A percentile compares a stretch with the other conserved stretches of the same genome.
These are phyloP conservation scores for Caenorhabditis panamensis DNA, from an alignment of 2,888 invertebrate genomes.

Conservation along the genomic window DNA sequence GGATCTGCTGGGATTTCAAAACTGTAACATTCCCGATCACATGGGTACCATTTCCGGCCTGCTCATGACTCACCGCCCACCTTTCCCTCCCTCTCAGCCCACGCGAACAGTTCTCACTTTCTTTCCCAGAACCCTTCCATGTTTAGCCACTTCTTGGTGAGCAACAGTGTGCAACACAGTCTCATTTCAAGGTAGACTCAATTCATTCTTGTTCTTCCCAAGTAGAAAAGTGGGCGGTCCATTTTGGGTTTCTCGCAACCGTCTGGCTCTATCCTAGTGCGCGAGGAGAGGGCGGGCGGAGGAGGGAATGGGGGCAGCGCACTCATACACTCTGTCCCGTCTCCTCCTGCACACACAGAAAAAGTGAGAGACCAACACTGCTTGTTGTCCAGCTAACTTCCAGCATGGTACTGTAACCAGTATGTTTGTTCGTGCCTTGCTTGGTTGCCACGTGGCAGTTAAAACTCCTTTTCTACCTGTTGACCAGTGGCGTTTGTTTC, in stretches of 20 bases:
- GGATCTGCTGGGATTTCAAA: not conserved
- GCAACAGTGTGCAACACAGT: not conserved
- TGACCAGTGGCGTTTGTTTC: conserved; percentile 3
- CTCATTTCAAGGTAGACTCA: not conserved
- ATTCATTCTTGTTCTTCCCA: not conserved
- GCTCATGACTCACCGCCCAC: not conserved
- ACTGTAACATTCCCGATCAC: not conserved
- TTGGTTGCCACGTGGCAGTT: not conserved
- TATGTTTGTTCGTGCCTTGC: conserved; percentile 4
- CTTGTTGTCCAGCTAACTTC: conserved; percentile 51
- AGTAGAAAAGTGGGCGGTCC: conserved; percentile 44
- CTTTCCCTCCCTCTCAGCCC: not conserved
- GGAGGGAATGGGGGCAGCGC: conserved; percentile 50
- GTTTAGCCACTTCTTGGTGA: not conserved
- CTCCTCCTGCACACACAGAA: conserved; percentile 46
- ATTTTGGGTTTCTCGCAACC: conserved; percentile 52
- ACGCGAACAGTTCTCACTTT: conserved; percentile 5
- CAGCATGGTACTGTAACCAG: conserved; percentile 19
- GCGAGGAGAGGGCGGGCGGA: conserved; percentile 56
- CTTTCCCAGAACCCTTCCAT: not conserved
- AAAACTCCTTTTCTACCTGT: conserved; percentile 1
- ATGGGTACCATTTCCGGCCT: not conserved
- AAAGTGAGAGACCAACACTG: conserved; percentile 44
- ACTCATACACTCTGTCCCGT: conserved; percentile 51
- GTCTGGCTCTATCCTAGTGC: conserved; percentile 57